Percentiles rank a stretch among this genome's conserved stretches.
These are phyloP conservation scores for Alviniconcha marisindica DNA, from an alignment of 1,140 invertebrate genomes.

Conservation along the genomic window DNA sequence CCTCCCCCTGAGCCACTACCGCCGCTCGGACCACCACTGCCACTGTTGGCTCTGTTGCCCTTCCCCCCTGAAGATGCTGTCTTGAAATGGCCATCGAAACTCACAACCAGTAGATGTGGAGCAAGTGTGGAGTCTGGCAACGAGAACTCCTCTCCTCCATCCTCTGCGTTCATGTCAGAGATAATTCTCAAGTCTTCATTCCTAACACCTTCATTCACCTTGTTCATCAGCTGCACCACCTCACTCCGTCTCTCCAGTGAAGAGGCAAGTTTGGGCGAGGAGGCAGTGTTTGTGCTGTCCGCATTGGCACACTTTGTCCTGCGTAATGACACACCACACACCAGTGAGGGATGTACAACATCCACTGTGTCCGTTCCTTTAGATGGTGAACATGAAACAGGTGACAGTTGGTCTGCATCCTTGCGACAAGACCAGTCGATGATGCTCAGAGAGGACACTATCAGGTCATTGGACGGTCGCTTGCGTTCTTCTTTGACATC, in stretches of 20 bases:
- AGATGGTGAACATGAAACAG: conserved; percentile 19
- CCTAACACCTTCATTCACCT: conserved; percentile 80
- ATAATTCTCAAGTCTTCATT: conserved; percentile 58
- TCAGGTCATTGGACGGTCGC: conserved; percentile 70
- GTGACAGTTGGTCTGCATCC: conserved; percentile 15
- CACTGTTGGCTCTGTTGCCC: too few species aligned
- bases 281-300: conserved; percentile 34
- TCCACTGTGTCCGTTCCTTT: conserved; percentile 31
- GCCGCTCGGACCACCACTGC: background rate
- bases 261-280: conserved; percentile 24
- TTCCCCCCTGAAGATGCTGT: background rate
- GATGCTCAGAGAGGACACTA: conserved; percentile 68
- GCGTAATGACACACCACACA: conserved; percentile 70
- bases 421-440: conserved; percentile 46
- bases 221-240: conserved; percentile 81
- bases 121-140: conserved; percentile 51
- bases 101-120: conserved; percentile 58
- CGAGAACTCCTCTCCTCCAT: conserved; percentile 36
- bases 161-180: conserved; percentile 26
- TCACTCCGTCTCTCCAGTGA: conserved; percentile 47
- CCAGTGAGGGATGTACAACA: conserved; percentile 59
- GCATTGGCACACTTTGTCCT: conserved; percentile 47
- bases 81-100: conserved; percentile 47
- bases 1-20: background rate
- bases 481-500: conserved; percentile 38